phyloP scores from a whole-genome alignment of 1,140 invertebrate species.

The Conus betulinus region DNA sequence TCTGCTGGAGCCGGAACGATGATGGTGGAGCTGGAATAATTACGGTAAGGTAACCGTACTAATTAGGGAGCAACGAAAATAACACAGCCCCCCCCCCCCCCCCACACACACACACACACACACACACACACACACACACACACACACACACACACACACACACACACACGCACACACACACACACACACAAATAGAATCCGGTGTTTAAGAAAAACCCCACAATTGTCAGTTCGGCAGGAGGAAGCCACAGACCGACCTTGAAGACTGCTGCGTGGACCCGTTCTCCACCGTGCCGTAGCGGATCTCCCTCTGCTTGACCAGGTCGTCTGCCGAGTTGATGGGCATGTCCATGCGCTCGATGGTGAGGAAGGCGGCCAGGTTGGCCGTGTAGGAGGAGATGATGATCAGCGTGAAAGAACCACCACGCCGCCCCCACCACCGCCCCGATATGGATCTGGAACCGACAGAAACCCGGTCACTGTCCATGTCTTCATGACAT shows the following conservation, averaged over 20 bases:
- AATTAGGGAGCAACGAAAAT: background rate
- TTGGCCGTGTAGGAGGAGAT: conserved; percentile 81
- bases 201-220: background rate
- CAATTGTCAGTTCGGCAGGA: background rate
- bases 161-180: no score
- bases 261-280: conserved; percentile 96
- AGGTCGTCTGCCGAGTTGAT: conserved; percentile 67
- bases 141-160: no score
- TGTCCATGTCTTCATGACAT: background rate
- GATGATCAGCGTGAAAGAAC: conserved; percentile 75
- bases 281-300: conserved; percentile 94
- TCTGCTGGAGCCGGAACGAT: no score
- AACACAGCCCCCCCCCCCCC: background rate
- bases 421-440: conserved; percentile 91
- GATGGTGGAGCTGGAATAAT: no score
- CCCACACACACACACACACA: no score
- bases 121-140: no score
- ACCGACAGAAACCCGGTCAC: background rate
- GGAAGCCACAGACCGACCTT: conserved; percentile 80
- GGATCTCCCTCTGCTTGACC: conserved; percentile 92
- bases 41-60: no score
- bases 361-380: conserved; percentile 70
- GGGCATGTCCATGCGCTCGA: conserved; percentile 63
- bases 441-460: conserved; percentile 67
- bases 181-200: no score